Conservation (phyloP, 2,888 invertebrate species). For the Melanotus villosus region DNA sequence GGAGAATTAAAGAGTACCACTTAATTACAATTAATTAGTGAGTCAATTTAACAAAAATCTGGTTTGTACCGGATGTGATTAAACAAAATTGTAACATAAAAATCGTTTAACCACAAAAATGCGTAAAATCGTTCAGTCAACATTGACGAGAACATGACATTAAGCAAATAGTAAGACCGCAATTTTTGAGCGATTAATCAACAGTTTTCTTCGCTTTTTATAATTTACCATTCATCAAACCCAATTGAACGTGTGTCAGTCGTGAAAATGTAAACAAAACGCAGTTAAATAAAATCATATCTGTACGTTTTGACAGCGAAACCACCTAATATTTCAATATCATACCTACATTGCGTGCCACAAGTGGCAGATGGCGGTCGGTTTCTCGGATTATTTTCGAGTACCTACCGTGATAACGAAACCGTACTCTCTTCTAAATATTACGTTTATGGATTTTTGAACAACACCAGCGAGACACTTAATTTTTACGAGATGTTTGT, state of each 20-base stretch:
- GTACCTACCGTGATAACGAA: constrained; percentile 4
- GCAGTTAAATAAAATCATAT: not conserved
- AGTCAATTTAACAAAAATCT: too few species aligned
- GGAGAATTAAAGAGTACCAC: too few species aligned
- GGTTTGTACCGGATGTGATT: not conserved
- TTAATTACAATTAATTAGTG: too few species aligned
- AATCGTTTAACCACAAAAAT: constrained; percentile 23
- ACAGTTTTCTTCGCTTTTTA: constrained; percentile 5
- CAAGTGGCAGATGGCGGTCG: constrained; percentile 8
- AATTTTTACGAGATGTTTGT: too few species aligned
- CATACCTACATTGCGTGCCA: not conserved
- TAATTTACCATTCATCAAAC: constrained; percentile 1
- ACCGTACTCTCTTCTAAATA: not conserved
- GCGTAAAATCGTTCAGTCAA: constrained; percentile 17
- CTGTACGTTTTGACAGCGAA: not conserved
- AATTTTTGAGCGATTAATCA: constrained; percentile 20
- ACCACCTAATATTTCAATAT: constrained; percentile 1
- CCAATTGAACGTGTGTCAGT: not conserved
- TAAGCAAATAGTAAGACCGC: constrained; percentile 18
- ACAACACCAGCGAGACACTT: not conserved
- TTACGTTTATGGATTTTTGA: not conserved
- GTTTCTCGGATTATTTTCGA: constrained; percentile 8
- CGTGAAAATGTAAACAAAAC: not conserved
- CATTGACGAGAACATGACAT: constrained; percentile 8
- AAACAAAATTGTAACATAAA: not conserved